phyloP scores from a whole-genome alignment of 2,888 invertebrate species.

The Amaurobius ferox region DNA sequence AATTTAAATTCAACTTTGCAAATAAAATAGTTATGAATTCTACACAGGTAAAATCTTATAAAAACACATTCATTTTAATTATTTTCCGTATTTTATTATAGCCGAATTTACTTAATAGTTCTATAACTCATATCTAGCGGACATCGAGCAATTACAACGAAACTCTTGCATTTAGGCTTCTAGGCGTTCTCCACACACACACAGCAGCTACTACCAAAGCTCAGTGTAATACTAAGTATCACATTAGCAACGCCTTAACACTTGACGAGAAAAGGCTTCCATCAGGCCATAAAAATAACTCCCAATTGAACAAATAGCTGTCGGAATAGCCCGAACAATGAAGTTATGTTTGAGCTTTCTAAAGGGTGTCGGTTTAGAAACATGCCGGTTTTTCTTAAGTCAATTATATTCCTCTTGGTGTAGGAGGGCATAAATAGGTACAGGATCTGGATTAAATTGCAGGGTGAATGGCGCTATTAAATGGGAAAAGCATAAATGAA shows the following conservation, averaged over 20 bases:
- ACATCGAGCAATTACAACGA: too few species aligned
- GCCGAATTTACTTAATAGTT: too few species aligned
- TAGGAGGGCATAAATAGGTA: slow-evolving; percentile 27
- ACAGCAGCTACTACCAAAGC: not conserved
- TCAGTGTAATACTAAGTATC: not conserved
- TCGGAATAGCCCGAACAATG: not conserved
- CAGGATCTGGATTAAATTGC: slow-evolving; percentile 18
- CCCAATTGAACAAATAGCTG: not conserved
- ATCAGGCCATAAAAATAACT: slow-evolving; percentile 1
- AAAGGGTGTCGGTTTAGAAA: slow-evolving; percentile 26
- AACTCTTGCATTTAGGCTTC: too few species aligned
- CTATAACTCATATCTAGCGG: too few species aligned
- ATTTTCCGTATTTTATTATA: too few species aligned
- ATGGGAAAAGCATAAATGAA: too few species aligned
- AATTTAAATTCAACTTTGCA: too few species aligned
- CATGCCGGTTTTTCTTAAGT: not conserved
- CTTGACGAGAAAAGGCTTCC: not conserved
- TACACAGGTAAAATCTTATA: too few species aligned
- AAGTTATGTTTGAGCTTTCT: not conserved
- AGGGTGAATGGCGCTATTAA: not conserved
- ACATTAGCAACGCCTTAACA: not conserved
- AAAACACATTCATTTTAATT: too few species aligned
- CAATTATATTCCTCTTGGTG: not conserved
- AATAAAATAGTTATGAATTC: too few species aligned
- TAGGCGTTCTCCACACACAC: not conserved